These are phyloP conservation scores for Ophiodon elongatus DNA, from an alignment of 2,113 vertebrate genomes.

Conservation along the genomic window DNA sequence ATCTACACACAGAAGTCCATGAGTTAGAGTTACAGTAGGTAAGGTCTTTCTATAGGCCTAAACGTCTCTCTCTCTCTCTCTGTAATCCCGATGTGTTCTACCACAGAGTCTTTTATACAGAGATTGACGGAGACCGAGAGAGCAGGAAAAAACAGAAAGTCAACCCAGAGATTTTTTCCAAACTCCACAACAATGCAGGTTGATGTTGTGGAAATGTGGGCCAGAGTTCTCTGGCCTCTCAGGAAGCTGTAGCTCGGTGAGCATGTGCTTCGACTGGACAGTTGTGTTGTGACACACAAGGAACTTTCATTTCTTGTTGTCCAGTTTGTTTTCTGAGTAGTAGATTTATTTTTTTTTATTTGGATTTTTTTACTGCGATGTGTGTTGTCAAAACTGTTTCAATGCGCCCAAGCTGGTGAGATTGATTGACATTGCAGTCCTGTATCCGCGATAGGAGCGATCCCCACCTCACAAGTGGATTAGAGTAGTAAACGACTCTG, in stretches of 20 bases:
- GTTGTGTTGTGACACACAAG: background rate
- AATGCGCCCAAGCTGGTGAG: background rate
- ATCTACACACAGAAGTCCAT: background rate
- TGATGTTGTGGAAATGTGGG: background rate
- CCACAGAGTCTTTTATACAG: conserved; percentile 42
- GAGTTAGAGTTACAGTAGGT: conserved; percentile 14
- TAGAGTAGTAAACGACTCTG: background rate
- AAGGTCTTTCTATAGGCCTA: conserved; percentile 10
- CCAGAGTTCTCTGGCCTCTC: background rate
- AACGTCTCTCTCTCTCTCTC: background rate
- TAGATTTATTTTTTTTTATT: background rate
- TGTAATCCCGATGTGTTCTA: conserved; percentile 27
- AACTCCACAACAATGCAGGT: conserved; percentile 33
- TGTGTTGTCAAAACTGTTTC: background rate
- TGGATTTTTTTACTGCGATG: background rate
- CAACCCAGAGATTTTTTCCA: conserved; percentile 1
- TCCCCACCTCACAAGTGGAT: background rate
- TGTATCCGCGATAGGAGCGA: background rate
- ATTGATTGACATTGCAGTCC: background rate
- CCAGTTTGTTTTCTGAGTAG: background rate
- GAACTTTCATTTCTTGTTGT: background rate
- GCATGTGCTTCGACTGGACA: background rate
- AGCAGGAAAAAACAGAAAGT: conserved; percentile 16
- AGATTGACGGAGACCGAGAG: conserved; percentile 34
- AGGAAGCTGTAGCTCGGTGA: background rate